phyloP scores from a whole-genome alignment of 2,797 vertebrate genomes.

The Remorina albescens region DNA sequence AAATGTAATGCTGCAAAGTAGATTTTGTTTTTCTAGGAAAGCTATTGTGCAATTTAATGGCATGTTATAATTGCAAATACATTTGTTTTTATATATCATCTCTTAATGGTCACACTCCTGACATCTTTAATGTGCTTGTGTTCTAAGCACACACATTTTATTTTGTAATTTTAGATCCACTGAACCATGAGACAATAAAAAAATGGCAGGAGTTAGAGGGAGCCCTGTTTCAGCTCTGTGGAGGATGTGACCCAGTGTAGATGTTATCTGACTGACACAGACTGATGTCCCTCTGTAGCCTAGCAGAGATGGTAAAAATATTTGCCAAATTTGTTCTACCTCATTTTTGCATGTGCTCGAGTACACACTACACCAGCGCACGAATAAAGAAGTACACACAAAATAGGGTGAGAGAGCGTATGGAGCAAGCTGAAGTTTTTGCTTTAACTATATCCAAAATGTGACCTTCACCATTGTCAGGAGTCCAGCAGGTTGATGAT shows the following conservation, averaged over 20 bases:
- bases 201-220: not conserved
- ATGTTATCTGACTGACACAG: not conserved
- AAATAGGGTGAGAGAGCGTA: slow-evolving; percentile 22
- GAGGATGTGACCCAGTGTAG: not conserved
- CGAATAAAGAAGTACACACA: not conserved
- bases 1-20: not conserved
- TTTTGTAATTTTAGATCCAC: not conserved
- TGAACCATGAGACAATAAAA: not conserved
- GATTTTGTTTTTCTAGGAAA: not conserved
- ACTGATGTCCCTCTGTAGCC: not conserved
- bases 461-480: slow-evolving; percentile 82
- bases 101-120: not conserved
- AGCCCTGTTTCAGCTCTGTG: not conserved
- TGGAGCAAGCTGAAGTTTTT: slow-evolving; percentile 41
- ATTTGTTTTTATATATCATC: not conserved
- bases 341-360: not conserved
- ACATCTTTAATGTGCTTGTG: not conserved
- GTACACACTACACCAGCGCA: not conserved
- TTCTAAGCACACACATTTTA: not conserved
- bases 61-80: not conserved
- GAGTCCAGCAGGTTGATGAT: slow-evolving; percentile 76
- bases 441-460: slow-evolving; percentile 78
- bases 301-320: not conserved
- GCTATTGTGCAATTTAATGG: not conserved
- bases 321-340: slow-evolving; percentile 2